Percentiles rank a stretch among this genome's conserved stretches.
Conservation (phyloP, 2,797 vertebrate species). For the Tarsius wallacei region DNA sequence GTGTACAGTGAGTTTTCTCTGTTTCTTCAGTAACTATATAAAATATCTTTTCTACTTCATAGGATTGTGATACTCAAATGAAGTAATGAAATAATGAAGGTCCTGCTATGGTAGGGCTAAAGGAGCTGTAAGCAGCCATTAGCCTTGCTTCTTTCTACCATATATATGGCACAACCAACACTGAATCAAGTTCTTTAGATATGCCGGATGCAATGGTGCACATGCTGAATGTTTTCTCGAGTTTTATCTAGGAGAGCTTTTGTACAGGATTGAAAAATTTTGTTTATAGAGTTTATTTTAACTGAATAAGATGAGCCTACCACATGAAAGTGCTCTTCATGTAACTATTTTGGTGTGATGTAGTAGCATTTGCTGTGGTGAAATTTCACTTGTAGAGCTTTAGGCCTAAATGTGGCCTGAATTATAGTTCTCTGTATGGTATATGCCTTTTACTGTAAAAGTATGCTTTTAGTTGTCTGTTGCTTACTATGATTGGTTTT, state of each 20-base stretch:
- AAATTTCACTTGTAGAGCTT: not conserved
- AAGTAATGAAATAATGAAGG: slow-evolving; percentile 1
- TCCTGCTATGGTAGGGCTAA: not conserved
- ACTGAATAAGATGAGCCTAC: not conserved
- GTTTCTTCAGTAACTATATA: not conserved
- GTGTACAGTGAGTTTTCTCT: not conserved
- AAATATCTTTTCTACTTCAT: slow-evolving; percentile 12
- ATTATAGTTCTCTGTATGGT: not conserved
- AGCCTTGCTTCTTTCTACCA: not conserved
- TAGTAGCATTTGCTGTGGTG: not conserved
- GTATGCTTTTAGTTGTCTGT: not conserved
- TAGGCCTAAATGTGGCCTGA: not conserved
- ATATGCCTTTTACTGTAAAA: not conserved
- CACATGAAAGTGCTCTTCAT: not conserved
- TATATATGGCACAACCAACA: not conserved
- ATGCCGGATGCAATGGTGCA: not conserved
- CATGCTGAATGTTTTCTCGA: not conserved
- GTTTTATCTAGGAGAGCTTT: slow-evolving; percentile 2
- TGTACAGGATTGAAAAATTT: slow-evolving; percentile 18
- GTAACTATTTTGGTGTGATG: not conserved
- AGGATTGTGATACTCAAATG: not conserved
- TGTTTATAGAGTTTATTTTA: slow-evolving; percentile 42
- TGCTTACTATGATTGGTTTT: slow-evolving; percentile 32
- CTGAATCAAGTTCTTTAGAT: not conserved
- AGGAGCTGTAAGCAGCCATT: slow-evolving; percentile 4